Conservation (phyloP, 2,888 invertebrate species). For the Eilema sororculum region DNA sequence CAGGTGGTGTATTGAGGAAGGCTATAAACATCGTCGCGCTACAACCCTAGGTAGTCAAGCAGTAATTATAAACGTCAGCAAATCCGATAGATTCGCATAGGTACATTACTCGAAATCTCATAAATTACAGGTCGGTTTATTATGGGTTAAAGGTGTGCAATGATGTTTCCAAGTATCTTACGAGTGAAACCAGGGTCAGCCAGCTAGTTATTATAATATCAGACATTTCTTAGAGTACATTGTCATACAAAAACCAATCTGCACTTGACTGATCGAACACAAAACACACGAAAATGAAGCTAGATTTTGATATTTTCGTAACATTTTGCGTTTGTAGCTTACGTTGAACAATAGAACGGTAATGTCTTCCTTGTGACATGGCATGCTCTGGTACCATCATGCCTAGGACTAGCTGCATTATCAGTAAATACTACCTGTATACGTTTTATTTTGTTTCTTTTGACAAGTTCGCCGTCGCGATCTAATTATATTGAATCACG, state of each 20-base stretch:
- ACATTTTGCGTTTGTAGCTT: neutral
- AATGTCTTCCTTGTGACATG: constrained; percentile 7
- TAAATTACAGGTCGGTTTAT: too few relatives aligned
- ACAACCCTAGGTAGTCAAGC: too few relatives aligned
- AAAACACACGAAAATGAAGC: neutral
- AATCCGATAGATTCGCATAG: too few relatives aligned
- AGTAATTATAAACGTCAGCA: too few relatives aligned
- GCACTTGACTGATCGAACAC: neutral
- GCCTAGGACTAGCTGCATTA: constrained; percentile 32
- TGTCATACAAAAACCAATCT: neutral
- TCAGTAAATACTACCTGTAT: constrained; percentile 24
- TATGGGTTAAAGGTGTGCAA: too few relatives aligned
- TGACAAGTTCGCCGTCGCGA: constrained; percentile 51
- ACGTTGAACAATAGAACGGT: neutral
- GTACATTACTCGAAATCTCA: too few relatives aligned
- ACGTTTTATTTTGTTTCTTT: constrained; percentile 38
- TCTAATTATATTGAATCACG: constrained; percentile 69
- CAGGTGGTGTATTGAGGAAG: too few relatives aligned
- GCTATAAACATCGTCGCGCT: too few relatives aligned
- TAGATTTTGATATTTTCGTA: neutral
- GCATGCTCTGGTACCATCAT: constrained; percentile 31
- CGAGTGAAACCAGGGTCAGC: too few relatives aligned
- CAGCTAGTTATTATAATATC: neutral
- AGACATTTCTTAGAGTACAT: neutral
- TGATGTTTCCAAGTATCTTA: too few relatives aligned